Evolutionary conservation across 2,797 vertebrate species (phyloP), one percentile per base, ranked within the genome.

Genomic region (Pseudochirops cupreus): DNA sequence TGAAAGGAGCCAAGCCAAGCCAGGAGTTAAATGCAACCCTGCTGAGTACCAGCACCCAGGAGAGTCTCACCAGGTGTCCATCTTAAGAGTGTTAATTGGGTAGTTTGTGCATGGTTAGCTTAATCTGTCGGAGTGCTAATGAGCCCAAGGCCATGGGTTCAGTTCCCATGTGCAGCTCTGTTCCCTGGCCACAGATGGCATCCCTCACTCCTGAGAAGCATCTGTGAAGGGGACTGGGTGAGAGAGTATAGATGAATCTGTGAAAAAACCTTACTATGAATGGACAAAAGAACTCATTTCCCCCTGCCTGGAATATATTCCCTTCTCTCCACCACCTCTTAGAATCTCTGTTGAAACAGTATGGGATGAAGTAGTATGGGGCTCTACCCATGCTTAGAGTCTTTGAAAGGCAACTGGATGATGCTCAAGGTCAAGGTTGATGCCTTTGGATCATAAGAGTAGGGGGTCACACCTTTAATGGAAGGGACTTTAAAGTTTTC

Each of bases 91-190:
- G 67, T 46, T 82, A 82, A 82, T 82, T 82, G 67, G 67, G 67
- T 82, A 82, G 67, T 82, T 82, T 82, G 67, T 82, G 67, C 67
- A n/a, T 82, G n/a, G 67, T 82, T 82, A 82, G 67, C 67, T 82
- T 46, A 82, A 82, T 82, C 67, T 39, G 67, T 82, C 9, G 18
- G 67, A 82, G 67, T 82, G 67, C 67, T 82, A 82, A 82, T 82
- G 67, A 82, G 67, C 67, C 67, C n/a, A 82, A 82, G 67, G 67
- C 67, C 67, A 82, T 46, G 67, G 39, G 67, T 82, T 82, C 67
- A 82, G 67, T 82, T 82, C 67, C n/a, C 67, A 46, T 10, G 67
- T 82, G n/a, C 67, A 82, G n/a, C 67, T 82, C 67, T 46, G n/a
- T 46, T 82, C 67, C 67, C 67, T 24, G n/a, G 67, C 67, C 67